Base-by-base conservation (phyloP, 1,140 invertebrate genomes). In the Drosophila ficusphila region DNA sequence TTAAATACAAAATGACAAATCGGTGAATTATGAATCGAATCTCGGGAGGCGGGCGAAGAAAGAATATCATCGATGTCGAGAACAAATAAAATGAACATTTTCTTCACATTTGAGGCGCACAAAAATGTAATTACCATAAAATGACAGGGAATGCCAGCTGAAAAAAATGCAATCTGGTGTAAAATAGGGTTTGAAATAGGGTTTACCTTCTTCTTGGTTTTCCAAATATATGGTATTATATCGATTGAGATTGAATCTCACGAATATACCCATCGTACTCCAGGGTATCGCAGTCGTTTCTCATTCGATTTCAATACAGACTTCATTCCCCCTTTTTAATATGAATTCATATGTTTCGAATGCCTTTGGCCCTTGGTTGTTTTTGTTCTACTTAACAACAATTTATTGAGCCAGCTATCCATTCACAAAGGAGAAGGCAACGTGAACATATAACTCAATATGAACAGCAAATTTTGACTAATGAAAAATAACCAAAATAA, bases 1-100 rank as follows among this genome's bases (percentile, higher is more conserved):
- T 86, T 86, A 71, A 85, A 86, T 86, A 81, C 81, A 86, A 73
- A 85, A 76, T 86, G 82, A 86, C 81, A 86, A 86, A 86, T 86
- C 81, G 76, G 41, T 81, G 82, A 86, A 86, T 81, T 86, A 86
- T 86, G 81, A 56, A 74, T 64, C 46, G 69, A 71, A 38, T 72
- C 69, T 31, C 27, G 8, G 42, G 18, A 25, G 14, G 18, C 19
- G 18, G 34, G 14, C 29, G 34, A 36, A 60, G 19, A 39, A 39
- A 54, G 52, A 21, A 21, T 25, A 36, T 57, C 23, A 11, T 27
- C 38, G 21, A 58, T 46, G 16, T 6, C 11, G 7, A 19, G 27
- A 33, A 65, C 36, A 49, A 67, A 42, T 34, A 19, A 33, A 51
- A 21, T 41, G 34, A 67, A 18, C 29, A 60, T 60, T 44, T 67